Evolutionary conservation across 1,140 invertebrate genomes (phyloP), one percentile per base, ranked within the genome.

Genomic region (Ladona fulva): DNA sequence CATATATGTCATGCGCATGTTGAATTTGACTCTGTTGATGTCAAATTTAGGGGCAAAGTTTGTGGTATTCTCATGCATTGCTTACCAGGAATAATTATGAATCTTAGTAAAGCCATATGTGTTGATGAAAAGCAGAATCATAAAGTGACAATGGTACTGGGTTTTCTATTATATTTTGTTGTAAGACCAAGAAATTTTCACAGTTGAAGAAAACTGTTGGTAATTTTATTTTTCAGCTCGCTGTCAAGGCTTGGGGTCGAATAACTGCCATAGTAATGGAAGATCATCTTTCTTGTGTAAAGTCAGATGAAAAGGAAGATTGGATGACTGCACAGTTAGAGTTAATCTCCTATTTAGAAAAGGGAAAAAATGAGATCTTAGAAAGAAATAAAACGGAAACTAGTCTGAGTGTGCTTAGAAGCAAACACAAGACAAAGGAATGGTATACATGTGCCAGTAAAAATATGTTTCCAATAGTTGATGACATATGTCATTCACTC

Each of bases 11-110:
- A 87, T 79, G 85, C 89, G 10, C 86, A 89, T 77, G 83, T 87
- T 79, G 79, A 84, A 79, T 79, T 81, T 73, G 83, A 87, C 80
- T 78, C 80, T 66, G 80, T 81, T 81, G 83, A 88, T 83, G 76
- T 83, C 79, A 82, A 85, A 79, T 78, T 88, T 73, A 80, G 85
- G 80, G 77, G 82, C 78, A 83, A 86, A 84, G 85, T 89, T 44
- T 87, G 88, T 16, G 85, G 90, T 80, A 85, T 89, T 77, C 83
- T 90, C 11, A 88, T 89, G 82, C 84, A 88, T 80, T 90, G 90
- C 80, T 80, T 92, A 37, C 91, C 91, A 8, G 91, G 91, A 0
- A 86, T 92, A 77, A 82, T 88, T 37, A 85, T 84, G 59, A 86
- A 87, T 1, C 82, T 92, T 78, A 86, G 87, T 74, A 86, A 89